Evolutionary conservation across 2,888 invertebrate species (phyloP).

Genomic region (Scaptomyza polygonia): DNA sequence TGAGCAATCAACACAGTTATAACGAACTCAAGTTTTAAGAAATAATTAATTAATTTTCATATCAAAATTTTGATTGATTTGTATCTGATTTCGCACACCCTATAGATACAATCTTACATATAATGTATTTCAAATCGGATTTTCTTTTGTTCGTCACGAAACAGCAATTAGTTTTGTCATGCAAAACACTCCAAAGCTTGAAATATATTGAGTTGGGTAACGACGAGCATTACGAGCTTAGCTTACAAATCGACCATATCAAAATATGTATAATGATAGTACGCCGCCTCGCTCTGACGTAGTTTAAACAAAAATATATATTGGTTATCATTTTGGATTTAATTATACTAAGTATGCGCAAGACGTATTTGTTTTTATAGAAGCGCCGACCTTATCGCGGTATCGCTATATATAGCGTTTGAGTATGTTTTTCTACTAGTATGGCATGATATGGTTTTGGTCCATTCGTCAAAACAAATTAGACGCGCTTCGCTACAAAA

Average conservation of each 20-base stretch:
- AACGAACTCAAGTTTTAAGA: not conserved
- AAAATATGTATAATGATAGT: not conserved
- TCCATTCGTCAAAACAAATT: slow-evolving; percentile 43
- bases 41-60: not conserved
- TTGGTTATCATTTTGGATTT: slow-evolving; percentile 17
- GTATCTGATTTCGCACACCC: not conserved
- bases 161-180: slow-evolving; percentile 4
- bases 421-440: slow-evolving; percentile 6
- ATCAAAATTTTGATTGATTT: too few species aligned
- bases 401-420: not conserved
- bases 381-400: slow-evolving; percentile 40
- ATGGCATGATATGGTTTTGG: not conserved
- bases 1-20: too few species aligned
- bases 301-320: slow-evolving; percentile 10
- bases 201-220: not conserved
- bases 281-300: slow-evolving; percentile 33
- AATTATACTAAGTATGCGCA: slow-evolving; percentile 31
- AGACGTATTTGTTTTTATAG: slow-evolving; percentile 18
- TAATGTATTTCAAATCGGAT: not conserved
- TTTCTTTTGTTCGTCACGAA: not conserved
- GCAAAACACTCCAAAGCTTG: slow-evolving; percentile 1
- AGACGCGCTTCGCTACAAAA: slow-evolving; percentile 17
- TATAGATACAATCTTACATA: not conserved
- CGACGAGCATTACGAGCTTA: slow-evolving; percentile 15
- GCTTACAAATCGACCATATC: slow-evolving; percentile 16